Base-by-base conservation (phyloP, 2,888 invertebrate genomes). In the Thelaira solivaga region DNA sequence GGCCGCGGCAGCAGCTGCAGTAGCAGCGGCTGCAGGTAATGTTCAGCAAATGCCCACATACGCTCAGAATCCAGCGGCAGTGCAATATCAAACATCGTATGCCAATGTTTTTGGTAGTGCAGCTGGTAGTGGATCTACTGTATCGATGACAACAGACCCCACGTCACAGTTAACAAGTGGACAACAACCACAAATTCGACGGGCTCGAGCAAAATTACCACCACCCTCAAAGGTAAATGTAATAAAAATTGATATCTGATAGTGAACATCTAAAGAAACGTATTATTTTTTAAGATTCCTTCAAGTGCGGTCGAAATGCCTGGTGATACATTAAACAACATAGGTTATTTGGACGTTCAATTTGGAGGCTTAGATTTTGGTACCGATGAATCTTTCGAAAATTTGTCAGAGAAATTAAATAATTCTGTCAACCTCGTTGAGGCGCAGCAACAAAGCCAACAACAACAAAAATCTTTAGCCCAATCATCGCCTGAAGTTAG, bases 271-370 rank as follows among this genome's bases (percentile, higher is more conserved):
- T 43, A 55, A 45, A 77, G 22, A 26, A 31, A 6, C 49, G 1
- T 22, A 43, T 20, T 49, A n/a, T 29, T 57, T n/a, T 11, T 57
- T n/a, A 16, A 97, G 94, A 98, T 98, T 85, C 98, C 97, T 43
- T 92, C 96, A 62, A 94, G 94, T 71, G 97, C 98, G 20, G 98
- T 98, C 39, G 98, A 98, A 90, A 98, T 98, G 98, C 98, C 98
- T 0, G 97, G 96, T 80, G 96, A 96, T 84, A 91, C 94, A 72
- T 90, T 93, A 11, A 92, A 92, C 76, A 93, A 92, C 81, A 92
- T 93, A 81, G 92, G 92, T 80, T 93, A 94, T 88, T 91, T 98
- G 82, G 97, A 97, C 90, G 96, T 98, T 81, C 97, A 97, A 90
- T 98, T 98, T 89, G 97, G 97, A 31, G 96, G 94, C 2, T 90